Evolutionary conservation across 2,113 vertebrate genomes (phyloP).

Genomic region (Amphiprion ocellaris): DNA sequence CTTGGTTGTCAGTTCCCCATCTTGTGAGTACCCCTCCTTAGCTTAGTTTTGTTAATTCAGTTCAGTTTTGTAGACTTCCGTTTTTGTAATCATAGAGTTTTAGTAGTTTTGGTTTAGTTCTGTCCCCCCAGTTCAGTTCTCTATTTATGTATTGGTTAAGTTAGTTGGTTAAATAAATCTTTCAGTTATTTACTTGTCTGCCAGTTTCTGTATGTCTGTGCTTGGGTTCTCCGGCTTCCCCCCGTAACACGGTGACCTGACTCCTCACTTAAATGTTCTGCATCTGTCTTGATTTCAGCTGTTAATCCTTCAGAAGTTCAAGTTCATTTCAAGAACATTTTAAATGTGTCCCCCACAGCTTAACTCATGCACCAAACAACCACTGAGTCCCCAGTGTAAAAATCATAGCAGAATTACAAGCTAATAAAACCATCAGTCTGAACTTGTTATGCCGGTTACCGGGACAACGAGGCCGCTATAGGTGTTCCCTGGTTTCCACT

Average conservation of each 20-base stretch:
- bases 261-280: constrained; percentile 11
- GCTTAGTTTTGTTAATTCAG: too few relatives aligned
- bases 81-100: too few relatives aligned
- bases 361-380: constrained; percentile 14
- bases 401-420: constrained; percentile 17
- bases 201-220: too few relatives aligned
- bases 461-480: background rate
- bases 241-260: background rate
- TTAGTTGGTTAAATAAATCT: too few relatives aligned
- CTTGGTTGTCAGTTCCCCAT: too few relatives aligned
- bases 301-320: constrained; percentile 2
- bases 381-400: background rate
- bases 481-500: background rate
- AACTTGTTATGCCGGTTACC: constrained; percentile 31
- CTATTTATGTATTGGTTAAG: too few relatives aligned
- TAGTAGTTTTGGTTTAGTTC: too few relatives aligned
- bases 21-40: too few relatives aligned
- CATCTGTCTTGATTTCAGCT: constrained; percentile 13
- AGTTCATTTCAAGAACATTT: constrained; percentile 6
- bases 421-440: constrained; percentile 13
- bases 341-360: constrained; percentile 8
- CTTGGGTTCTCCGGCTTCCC: too few relatives aligned
- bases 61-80: too few relatives aligned
- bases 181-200: too few relatives aligned
- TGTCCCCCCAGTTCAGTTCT: too few relatives aligned